Evolutionary conservation across 2,113 vertebrate species (phyloP).

Genomic region (Benitochromis conjunctus): DNA sequence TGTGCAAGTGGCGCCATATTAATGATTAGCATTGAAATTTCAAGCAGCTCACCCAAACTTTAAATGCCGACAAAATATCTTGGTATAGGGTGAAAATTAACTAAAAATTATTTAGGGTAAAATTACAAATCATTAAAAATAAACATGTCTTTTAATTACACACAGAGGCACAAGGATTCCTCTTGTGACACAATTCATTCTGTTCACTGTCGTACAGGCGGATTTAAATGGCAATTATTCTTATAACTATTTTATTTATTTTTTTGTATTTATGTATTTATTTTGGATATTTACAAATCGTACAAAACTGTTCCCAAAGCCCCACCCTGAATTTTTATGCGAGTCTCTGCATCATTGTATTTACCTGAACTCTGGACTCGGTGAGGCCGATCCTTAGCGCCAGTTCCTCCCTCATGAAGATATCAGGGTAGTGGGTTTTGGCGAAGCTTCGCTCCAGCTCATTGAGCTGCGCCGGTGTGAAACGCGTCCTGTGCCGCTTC

Average conservation of each 20-base stretch:
- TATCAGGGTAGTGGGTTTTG: conserved; percentile 98
- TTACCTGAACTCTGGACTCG: conserved; percentile 95
- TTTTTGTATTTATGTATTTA: not conserved
- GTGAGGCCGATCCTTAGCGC: conserved; percentile 95
- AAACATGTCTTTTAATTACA: not conserved
- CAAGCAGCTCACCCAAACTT: not conserved
- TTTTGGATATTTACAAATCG: not conserved
- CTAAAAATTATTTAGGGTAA: not conserved
- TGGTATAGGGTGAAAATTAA: not conserved
- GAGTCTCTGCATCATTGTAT: not conserved
- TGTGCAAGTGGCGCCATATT: not conserved
- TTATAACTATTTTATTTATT: not conserved
- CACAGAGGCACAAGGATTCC: not conserved
- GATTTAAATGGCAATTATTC: not conserved
- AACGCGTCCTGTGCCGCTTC: conserved; percentile 96
- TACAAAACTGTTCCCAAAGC: not conserved
- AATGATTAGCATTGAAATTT: not conserved
- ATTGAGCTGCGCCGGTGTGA: conserved; percentile 97
- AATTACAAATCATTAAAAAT: not conserved
- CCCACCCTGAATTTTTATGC: not conserved
- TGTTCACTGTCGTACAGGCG: not conserved
- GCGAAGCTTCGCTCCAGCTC: conserved; percentile 98
- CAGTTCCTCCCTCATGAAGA: conserved; percentile 98
- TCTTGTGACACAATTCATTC: not conserved
- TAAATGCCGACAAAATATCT: not conserved